These are phyloP conservation scores for Ispidina picta DNA, from an alignment of 2,797 vertebrate genomes.

Conservation along the genomic window DNA sequence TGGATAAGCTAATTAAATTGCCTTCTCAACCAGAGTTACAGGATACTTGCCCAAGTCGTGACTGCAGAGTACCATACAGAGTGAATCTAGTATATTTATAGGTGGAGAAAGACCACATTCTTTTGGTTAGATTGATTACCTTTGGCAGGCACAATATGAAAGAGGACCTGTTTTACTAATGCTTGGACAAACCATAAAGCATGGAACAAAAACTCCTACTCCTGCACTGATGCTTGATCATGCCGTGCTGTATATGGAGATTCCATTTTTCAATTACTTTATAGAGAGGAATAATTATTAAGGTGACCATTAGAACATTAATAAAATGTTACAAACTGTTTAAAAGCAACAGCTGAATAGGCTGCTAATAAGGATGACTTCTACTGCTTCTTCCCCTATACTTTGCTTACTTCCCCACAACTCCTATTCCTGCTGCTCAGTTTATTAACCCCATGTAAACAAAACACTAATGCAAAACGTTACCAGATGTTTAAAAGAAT, in stretches of 20 bases:
- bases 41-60: neutral
- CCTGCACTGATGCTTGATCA: neutral
- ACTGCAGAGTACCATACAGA: neutral
- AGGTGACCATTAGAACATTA: neutral
- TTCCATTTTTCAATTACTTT: neutral
- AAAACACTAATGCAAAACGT: slow-evolving; percentile 52
- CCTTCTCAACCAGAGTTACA: neutral
- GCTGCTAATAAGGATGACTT: neutral
- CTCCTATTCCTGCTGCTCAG: slow-evolving; percentile 1
- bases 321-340: neutral
- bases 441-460: slow-evolving; percentile 62
- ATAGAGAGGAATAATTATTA: slow-evolving; percentile 6
- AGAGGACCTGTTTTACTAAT: neutral
- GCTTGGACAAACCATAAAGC: neutral
- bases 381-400: neutral
- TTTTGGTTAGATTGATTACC: neutral
- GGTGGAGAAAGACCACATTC: neutral
- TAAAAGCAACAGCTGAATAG: neutral
- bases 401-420: neutral
- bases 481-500: slow-evolving; percentile 62
- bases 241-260: neutral
- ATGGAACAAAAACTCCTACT: neutral
- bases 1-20: neutral
- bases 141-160: neutral
- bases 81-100: neutral